phyloP scores from a whole-genome alignment of 2,113 vertebrate genomes.

The Atractosteus spatula region DNA sequence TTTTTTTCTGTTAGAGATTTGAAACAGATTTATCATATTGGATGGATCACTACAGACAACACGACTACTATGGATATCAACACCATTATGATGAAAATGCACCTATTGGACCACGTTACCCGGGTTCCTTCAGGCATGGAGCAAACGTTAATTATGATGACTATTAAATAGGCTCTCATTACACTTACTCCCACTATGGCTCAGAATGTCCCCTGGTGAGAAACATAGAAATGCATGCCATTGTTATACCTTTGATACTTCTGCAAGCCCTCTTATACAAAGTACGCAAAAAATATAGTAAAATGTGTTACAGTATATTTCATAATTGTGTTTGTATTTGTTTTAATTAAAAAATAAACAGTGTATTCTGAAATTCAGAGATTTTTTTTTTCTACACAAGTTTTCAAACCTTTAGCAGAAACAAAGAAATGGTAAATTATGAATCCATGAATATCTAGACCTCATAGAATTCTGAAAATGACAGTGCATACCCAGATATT shows the following conservation, averaged over 20 bases:
- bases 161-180: constrained; percentile 58
- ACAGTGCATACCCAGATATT: no score
- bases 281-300: neutral
- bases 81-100: constrained; percentile 89
- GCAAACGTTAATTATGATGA: constrained; percentile 90
- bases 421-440: no score
- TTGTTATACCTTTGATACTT: neutral
- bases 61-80: constrained; percentile 77
- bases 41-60: constrained; percentile 72
- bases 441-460: no score
- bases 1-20: constrained; percentile 73
- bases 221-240: neutral
- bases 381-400: no score
- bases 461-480: no score
- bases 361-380: no score
- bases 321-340: no score
- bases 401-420: no score
- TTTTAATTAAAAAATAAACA: no score
- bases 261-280: neutral
- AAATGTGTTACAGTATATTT: no score
- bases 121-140: constrained; percentile 71
- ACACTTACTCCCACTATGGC: no score
- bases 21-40: constrained; percentile 86
- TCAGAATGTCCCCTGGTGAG: no score
- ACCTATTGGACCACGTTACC: constrained; percentile 69